These are phyloP conservation scores for Potamilus streckersoni DNA, from an alignment of 1,140 invertebrate species.

Conservation along the genomic window DNA sequence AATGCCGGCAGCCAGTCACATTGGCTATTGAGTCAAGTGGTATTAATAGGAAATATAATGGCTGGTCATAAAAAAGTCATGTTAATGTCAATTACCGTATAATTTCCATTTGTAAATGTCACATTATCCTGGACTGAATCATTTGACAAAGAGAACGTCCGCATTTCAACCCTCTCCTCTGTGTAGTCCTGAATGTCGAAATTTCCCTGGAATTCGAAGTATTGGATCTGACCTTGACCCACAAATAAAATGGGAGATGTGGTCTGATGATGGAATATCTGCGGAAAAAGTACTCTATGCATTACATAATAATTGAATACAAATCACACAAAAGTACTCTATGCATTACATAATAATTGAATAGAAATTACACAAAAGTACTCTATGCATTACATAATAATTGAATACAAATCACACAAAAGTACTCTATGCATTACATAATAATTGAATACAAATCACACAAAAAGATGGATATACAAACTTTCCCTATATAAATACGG, in stretches of 20 bases:
- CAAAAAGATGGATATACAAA: no score
- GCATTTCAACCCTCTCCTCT: slow-evolving; percentile 4
- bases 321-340: no score
- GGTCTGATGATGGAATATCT: slow-evolving; percentile 14
- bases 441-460: background rate
- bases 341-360: background rate
- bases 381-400: no score
- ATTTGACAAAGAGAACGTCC: background rate
- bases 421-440: background rate
- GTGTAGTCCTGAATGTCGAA: slow-evolving; percentile 23
- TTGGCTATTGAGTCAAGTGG: no score
- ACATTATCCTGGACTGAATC: background rate
- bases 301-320: background rate
- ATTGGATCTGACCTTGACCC: slow-evolving; percentile 10
- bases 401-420: background rate
- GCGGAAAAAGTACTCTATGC: background rate
- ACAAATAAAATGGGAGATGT: slow-evolving; percentile 17
- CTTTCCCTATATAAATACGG: no score
- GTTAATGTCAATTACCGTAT: slow-evolving; percentile 2
- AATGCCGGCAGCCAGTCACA: no score
- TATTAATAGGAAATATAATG: no score
- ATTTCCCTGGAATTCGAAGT: slow-evolving; percentile 22
- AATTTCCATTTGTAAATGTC: slow-evolving; percentile 5
- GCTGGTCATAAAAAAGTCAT: background rate
- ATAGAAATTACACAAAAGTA: background rate